These are phyloP conservation scores for Dicyrtomina minuta DNA, from an alignment of 2,888 invertebrate species.

Conservation along the genomic window DNA sequence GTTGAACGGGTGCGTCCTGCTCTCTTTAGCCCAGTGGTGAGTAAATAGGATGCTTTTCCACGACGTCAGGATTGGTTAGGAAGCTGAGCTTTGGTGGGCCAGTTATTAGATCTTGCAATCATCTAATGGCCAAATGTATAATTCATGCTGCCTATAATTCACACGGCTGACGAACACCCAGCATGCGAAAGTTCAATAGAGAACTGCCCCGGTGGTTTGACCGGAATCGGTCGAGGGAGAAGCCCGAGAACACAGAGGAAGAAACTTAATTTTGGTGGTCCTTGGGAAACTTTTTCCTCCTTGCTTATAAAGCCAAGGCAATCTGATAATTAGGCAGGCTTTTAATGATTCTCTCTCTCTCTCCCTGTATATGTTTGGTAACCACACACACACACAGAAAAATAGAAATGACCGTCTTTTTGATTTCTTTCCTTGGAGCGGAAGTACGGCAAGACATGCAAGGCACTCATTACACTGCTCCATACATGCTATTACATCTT, in stretches of 20 bases:
- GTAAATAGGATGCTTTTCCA: conserved; percentile 22
- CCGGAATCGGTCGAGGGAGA: conserved; percentile 29
- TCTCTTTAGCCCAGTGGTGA: neutral
- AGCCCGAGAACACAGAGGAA: conserved; percentile 23
- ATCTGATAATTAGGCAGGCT: conserved; percentile 54
- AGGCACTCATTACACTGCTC: conserved; percentile 53
- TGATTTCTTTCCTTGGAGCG: conserved; percentile 50
- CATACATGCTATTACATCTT: conserved; percentile 51
- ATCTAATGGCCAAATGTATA: conserved; percentile 54
- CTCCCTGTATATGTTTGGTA: conserved; percentile 44
- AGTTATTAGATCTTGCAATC: conserved; percentile 53
- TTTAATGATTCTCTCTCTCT: conserved; percentile 53
- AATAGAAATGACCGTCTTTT: conserved; percentile 52
- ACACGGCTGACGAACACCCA: conserved; percentile 47
- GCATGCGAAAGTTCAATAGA: conserved; percentile 53
- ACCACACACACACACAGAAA: conserved; percentile 38
- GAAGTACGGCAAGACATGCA: conserved; percentile 53
- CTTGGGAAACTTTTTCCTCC: conserved; percentile 40
- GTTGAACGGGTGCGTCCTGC: conserved; percentile 1
- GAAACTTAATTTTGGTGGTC: conserved; percentile 44
- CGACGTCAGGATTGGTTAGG: conserved; percentile 24
- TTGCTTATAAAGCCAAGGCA: conserved; percentile 36
- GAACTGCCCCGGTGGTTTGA: conserved; percentile 28
- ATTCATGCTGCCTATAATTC: conserved; percentile 53
- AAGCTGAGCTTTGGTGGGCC: conserved; percentile 32